Evolutionary conservation across 2,797 vertebrate species (phyloP).

Genomic region (Falco novaeseelandiae): DNA sequence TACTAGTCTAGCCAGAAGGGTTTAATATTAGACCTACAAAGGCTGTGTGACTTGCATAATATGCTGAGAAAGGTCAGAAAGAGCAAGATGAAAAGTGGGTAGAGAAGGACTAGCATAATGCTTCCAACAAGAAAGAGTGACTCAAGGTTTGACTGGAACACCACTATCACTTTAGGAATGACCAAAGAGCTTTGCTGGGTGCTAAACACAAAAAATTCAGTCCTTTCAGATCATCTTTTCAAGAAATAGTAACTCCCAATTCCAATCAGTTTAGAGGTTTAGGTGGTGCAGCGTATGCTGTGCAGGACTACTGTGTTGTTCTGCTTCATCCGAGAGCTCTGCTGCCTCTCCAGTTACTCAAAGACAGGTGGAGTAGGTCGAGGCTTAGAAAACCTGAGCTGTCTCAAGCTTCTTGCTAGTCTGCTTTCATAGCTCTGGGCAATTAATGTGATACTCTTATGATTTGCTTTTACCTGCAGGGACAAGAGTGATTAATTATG

Average conservation of each 20-base stretch:
- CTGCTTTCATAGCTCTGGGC: not conserved
- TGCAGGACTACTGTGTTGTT: not conserved
- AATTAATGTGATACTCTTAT: not conserved
- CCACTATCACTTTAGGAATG: not conserved
- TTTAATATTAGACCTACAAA: not conserved
- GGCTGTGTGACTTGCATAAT: not conserved
- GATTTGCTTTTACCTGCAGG: not conserved
- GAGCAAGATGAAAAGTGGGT: not conserved
- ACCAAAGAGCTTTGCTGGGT: not conserved
- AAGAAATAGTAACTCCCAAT: not conserved
- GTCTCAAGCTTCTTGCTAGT: not conserved
- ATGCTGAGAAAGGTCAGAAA: not conserved
- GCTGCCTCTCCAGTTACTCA: not conserved
- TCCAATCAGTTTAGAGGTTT: not conserved
- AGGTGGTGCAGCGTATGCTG: not conserved
- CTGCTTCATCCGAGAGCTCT: not conserved
- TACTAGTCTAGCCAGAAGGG: not conserved
- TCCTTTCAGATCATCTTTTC: not conserved
- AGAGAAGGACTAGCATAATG: not conserved
- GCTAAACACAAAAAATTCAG: not conserved
- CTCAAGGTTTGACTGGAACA: not conserved
- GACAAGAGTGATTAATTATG: not conserved
- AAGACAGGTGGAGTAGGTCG: fast-evolving
- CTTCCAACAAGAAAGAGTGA: not conserved
- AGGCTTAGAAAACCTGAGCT: not conserved